phyloP scores from a whole-genome alignment of 2,113 vertebrate species.

The Leiothrix lutea region DNA sequence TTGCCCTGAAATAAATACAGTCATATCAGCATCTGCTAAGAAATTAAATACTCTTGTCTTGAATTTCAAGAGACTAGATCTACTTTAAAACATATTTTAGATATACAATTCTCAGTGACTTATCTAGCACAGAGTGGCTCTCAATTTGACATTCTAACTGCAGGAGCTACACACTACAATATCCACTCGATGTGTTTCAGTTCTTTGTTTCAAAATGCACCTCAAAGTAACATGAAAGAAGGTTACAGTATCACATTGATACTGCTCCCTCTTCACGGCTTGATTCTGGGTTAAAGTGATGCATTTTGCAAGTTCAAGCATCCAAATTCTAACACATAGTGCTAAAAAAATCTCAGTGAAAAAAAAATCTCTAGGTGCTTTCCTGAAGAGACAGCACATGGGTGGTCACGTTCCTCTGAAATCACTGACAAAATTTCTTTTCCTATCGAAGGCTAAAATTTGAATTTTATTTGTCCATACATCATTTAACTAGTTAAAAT shows the following conservation, averaged over 20 bases:
- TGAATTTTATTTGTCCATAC: neutral
- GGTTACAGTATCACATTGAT: neutral
- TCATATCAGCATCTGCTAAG: neutral
- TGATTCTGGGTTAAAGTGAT: neutral
- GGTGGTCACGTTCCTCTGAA: neutral
- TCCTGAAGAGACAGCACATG: neutral
- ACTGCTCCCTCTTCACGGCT: neutral
- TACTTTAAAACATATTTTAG: neutral
- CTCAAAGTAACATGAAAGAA: neutral
- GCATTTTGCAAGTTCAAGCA: slow-evolving; percentile 2
- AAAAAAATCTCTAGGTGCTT: neutral
- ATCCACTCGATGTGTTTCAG: neutral
- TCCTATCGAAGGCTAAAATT: neutral
- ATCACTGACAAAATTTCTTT: neutral
- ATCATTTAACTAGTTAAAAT: neutral
- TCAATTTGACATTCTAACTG: neutral
- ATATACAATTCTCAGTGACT: neutral
- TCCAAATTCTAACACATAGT: neutral
- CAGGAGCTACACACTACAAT: neutral
- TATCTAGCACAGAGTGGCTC: neutral
- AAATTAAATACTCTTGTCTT: neutral
- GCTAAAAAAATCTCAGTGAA: neutral
- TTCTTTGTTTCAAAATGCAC: neutral
- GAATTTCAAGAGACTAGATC: neutral
- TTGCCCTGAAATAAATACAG: neutral